Evolutionary conservation across 37 sponge, comb jelly and placozoan species (phyloP), one percentile per base, ranked within the genome.

Genomic region (Amphimedon queenslandica): DNA sequence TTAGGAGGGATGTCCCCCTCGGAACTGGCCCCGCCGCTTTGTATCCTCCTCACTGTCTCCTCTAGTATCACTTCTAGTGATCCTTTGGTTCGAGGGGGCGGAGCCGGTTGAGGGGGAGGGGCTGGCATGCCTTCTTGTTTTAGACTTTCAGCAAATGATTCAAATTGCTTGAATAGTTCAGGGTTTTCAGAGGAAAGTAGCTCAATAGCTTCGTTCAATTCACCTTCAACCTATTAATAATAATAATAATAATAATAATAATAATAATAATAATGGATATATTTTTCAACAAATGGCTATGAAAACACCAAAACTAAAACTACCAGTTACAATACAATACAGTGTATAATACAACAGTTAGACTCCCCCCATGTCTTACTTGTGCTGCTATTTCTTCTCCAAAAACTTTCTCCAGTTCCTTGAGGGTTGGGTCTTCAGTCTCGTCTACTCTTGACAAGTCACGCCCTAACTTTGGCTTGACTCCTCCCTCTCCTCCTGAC

Each of bases 81-180:
- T 23, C 18, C 37, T 0, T 33, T 21, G 24, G 35, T 33, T 40
- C 18, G 37, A 6, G 40, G 2, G 1, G 32, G 39, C 53, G 66
- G 3, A 8, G 38, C 3, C 58, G 42, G 33, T n/a, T 56, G 30
- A 28, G 58, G 0, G 37, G 55, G 24, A 8, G 34, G 40, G 10
- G 61, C 4, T 8, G 8, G 32, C 28, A 11, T 29, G 18, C 24
- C 63, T 64, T 57, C 71, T 67, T 67, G 36, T 39, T 65, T 71
- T 27, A 83, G 34, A 36, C 77, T 71, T 23, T 64, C 70, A 36
- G 77, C 67, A 20, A 83, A 74, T 0, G 24, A 36, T 25, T 89
- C 73, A 47, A 84, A 84, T 63, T 89, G 81, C 57, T 89, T 32
- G 77, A 82, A 66, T 21, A 89, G 77, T 57, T 84, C 85, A n/a